Evolutionary conservation across 2,888 invertebrate genomes (phyloP).

Genomic region (Nephrotoma flavescens): DNA sequence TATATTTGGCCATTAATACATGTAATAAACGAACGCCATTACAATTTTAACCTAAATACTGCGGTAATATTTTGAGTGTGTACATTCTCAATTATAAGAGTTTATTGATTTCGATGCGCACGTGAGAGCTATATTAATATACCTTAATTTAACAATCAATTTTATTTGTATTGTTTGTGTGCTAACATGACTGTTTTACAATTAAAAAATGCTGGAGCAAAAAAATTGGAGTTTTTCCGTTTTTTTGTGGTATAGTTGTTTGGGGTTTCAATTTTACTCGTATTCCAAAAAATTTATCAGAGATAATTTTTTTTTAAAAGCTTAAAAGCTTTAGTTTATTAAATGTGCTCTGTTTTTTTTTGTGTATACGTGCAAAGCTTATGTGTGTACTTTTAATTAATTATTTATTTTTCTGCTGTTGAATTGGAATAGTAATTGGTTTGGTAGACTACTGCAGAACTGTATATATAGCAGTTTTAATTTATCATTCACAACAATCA

Average conservation of each 20-base stretch:
- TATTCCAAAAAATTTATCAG: too few species aligned
- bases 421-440: too few species aligned
- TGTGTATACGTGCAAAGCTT: too few species aligned
- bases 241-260: neutral
- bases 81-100: neutral
- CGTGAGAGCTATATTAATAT: neutral
- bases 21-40: neutral
- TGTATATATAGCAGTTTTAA: too few species aligned
- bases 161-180: neutral
- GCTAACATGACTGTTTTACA: neutral
- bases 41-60: neutral
- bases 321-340: too few species aligned
- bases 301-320: too few species aligned
- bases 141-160: neutral
- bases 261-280: too few species aligned
- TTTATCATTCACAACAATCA: too few species aligned
- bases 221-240: neutral
- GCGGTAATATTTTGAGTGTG: neutral
- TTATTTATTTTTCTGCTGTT: too few species aligned
- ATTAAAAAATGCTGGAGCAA: neutral
- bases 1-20: neutral
- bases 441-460: too few species aligned
- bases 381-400: too few species aligned
- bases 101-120: neutral
- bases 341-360: too few species aligned